A percentile compares a stretch with the other conserved stretches of the same genome.
Evolutionary conservation across 2,113 vertebrate genomes (phyloP).

Genomic region (Australoheros scitulus): DNA sequence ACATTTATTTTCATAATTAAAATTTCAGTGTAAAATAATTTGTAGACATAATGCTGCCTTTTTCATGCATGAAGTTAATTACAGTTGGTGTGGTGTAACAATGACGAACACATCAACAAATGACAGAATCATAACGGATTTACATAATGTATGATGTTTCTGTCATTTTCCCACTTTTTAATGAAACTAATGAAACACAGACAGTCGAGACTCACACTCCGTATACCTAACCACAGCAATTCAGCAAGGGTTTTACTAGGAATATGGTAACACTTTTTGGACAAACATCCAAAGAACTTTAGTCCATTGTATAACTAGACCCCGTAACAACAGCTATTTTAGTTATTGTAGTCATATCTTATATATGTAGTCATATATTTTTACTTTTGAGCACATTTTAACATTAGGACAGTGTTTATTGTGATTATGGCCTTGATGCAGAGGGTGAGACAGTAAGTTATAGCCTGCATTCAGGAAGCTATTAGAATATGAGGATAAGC

Average conservation of each 20-base stretch:
- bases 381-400: background rate
- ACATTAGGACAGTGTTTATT: background rate
- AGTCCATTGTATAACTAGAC: background rate
- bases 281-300: background rate
- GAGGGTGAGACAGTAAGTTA: background rate
- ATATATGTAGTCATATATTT: background rate
- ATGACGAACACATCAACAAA: background rate
- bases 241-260: background rate
- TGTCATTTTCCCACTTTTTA: background rate
- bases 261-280: background rate
- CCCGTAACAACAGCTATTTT: background rate
- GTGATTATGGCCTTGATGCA: no score
- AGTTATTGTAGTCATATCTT: background rate
- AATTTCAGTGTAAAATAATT: background rate
- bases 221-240: background rate
- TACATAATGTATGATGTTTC: background rate
- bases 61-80: background rate
- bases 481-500: background rate
- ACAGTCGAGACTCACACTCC: background rate
- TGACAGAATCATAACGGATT: background rate
- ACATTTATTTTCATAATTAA: background rate
- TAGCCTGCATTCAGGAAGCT: background rate
- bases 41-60: background rate
- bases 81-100: background rate
- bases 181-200: background rate